phyloP scores from a whole-genome alignment of 2,113 vertebrate genomes.

The Galbula dea region DNA sequence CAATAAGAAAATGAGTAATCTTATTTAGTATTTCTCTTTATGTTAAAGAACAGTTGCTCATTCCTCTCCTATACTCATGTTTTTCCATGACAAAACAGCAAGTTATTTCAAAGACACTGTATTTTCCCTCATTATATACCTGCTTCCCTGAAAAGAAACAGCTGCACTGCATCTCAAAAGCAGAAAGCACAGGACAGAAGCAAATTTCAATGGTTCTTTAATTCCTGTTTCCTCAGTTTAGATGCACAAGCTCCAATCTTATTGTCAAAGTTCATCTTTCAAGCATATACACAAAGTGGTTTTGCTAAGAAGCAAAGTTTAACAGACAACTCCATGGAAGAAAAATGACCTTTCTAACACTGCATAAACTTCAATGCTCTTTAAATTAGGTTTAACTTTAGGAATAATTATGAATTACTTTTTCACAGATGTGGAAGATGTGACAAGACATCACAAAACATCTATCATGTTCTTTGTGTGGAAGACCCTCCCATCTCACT shows the following conservation, averaged over 20 bases:
- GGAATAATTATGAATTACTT: not conserved
- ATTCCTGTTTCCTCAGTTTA: not conserved
- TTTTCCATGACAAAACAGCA: not conserved
- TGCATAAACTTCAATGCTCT: not conserved
- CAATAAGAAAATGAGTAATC: not conserved
- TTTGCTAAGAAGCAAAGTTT: not conserved
- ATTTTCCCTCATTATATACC: not conserved
- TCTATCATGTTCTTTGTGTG: not conserved
- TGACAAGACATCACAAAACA: not conserved
- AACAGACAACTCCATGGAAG: not conserved
- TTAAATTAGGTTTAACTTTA: not conserved
- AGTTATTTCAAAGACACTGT: not conserved
- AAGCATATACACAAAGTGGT: accelerated
- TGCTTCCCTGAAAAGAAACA: not conserved
- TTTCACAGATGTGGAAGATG: not conserved
- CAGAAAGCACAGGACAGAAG: not conserved
- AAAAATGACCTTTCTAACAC: not conserved
- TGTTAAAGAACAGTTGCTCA: not conserved
- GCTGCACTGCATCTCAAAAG: not conserved
- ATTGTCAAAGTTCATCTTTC: not conserved
- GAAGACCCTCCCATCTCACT: not conserved
- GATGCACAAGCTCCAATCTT: not conserved
- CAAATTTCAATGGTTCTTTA: not conserved
- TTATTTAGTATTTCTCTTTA: not conserved
- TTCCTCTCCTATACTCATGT: not conserved